Conservation (phyloP, 1,140 invertebrate species). For the Magallana angulata region DNA sequence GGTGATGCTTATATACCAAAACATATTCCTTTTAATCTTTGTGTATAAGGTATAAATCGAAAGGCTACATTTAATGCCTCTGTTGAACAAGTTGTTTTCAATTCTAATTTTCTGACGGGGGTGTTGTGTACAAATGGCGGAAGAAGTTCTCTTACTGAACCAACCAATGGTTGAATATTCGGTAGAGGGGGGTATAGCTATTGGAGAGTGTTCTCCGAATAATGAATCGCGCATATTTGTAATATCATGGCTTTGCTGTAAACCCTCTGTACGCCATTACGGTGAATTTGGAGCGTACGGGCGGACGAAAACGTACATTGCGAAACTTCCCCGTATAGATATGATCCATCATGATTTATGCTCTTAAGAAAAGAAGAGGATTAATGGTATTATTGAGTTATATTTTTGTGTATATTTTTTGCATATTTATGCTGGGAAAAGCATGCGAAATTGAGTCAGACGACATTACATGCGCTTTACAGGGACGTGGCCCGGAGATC, state of each 20-base stretch:
- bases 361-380: slow-evolving; percentile 48
- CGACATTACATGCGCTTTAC: slow-evolving; percentile 58
- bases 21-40: too few relatives aligned
- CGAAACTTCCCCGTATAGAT: slow-evolving; percentile 28
- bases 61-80: too few relatives aligned
- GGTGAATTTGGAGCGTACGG: slow-evolving; percentile 49
- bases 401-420: slow-evolving; percentile 32
- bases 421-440: neutral
- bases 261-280: slow-evolving; percentile 64
- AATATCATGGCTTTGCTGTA: slow-evolving; percentile 60
- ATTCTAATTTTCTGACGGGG: neutral
- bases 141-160: neutral
- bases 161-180: slow-evolving; percentile 59
- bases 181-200: slow-evolving; percentile 57
- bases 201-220: slow-evolving; percentile 43
- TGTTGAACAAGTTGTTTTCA: too few relatives aligned
- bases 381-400: slow-evolving; percentile 43
- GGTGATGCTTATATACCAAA: too few relatives aligned
- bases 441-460: slow-evolving; percentile 52
- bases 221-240: slow-evolving; percentile 67
- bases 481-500: slow-evolving; percentile 66
- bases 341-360: slow-evolving; percentile 44
- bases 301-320: slow-evolving; percentile 51
- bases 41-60: too few relatives aligned
- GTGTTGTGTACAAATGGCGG: neutral